Percentiles rank a stretch among this genome's conserved stretches.
Evolutionary conservation across 1,140 invertebrate genomes (phyloP).

Genomic region (Battus philenor): DNA sequence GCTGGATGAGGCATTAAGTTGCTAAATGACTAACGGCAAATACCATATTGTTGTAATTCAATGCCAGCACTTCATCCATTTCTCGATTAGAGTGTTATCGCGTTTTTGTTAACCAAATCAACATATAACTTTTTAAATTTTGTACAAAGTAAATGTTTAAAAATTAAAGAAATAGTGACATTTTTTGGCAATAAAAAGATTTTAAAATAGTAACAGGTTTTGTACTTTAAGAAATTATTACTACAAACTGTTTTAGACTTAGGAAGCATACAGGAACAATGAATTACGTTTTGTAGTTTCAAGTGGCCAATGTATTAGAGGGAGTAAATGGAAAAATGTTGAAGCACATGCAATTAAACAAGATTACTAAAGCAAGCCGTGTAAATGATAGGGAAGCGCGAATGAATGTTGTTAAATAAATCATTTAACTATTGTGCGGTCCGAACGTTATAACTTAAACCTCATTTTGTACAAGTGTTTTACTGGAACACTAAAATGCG

Average conservation of each 20-base stretch:
- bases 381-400: conserved; percentile 9
- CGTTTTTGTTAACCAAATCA: neutral
- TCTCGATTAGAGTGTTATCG: neutral
- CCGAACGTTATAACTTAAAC: conserved; percentile 33
- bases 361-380: conserved; percentile 9
- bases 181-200: no score
- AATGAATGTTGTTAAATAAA: conserved; percentile 30
- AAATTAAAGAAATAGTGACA: neutral
- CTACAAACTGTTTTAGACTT: no score
- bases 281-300: no score
- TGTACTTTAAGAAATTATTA: no score
- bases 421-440: conserved; percentile 32
- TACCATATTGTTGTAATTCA: conserved; percentile 27
- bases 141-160: neutral
- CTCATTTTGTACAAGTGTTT: conserved; percentile 49
- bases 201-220: no score
- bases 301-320: neutral
- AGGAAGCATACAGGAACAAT: no score
- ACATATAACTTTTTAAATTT: neutral
- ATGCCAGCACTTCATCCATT: conserved; percentile 22
- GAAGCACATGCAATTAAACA: conserved; percentile 8
- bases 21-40: conserved; percentile 24
- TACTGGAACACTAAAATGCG: conserved; percentile 46
- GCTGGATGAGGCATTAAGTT: conserved; percentile 28
- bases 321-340: conserved; percentile 7